These are phyloP conservation scores for Clostera curtula DNA, from an alignment of 2,888 invertebrate species.

Conservation along the genomic window DNA sequence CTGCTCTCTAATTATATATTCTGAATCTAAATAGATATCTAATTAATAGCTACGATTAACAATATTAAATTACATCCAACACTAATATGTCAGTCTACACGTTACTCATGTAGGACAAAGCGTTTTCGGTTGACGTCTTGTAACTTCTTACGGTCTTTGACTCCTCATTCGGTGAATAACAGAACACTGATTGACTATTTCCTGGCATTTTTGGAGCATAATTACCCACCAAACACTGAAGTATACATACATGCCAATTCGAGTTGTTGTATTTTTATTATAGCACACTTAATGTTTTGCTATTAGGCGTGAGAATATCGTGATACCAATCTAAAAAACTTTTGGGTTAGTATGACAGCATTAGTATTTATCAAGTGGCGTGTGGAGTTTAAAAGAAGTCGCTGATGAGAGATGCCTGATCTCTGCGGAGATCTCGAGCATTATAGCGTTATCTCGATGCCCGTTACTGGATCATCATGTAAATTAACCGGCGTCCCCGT, in stretches of 20 bases:
- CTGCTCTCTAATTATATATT: too few species aligned
- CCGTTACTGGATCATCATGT: slow-evolving; percentile 46
- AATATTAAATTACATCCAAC: too few species aligned
- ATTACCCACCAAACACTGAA: slow-evolving; percentile 32
- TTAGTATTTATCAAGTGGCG: slow-evolving; percentile 28
- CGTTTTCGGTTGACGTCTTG: slow-evolving; percentile 35
- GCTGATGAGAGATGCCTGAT: slow-evolving; percentile 37
- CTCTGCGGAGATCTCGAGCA: slow-evolving; percentile 40
- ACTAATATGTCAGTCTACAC: too few species aligned
- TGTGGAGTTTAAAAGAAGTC: slow-evolving; percentile 33
- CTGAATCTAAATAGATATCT: too few species aligned
- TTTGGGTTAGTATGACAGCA: slow-evolving; percentile 31
- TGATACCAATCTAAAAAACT: slow-evolving; percentile 26
- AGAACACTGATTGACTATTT: slow-evolving; percentile 47
- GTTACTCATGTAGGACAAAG: too few species aligned
- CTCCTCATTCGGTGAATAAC: slow-evolving; percentile 39
- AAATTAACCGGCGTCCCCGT: slow-evolving; percentile 39
- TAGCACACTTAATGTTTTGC: slow-evolving; percentile 26
- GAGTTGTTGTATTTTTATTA: slow-evolving; percentile 28
- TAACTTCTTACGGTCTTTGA: slow-evolving; percentile 49
- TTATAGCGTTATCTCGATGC: slow-evolving; percentile 40
- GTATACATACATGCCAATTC: slow-evolving; percentile 36
- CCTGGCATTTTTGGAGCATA: slow-evolving; percentile 32
- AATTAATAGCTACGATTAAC: too few species aligned
- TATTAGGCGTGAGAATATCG: slow-evolving; percentile 23